Evolutionary conservation across 1,140 invertebrate genomes (phyloP).

Genomic region (Drosophila grimshawi): DNA sequence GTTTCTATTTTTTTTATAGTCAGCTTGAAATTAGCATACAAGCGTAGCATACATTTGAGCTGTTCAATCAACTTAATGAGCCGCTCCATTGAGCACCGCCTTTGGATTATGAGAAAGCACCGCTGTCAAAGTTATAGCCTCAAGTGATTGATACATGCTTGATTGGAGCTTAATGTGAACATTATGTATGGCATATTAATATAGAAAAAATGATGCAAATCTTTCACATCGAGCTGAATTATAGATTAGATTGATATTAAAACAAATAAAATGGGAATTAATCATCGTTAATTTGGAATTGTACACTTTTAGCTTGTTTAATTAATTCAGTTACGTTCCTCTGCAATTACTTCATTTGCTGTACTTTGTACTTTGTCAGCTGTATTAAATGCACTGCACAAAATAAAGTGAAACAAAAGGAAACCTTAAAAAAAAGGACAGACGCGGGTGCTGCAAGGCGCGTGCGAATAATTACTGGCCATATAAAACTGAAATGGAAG

Average conservation of each 20-base stretch:
- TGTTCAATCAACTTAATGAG: conserved; percentile 79
- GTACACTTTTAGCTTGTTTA: background rate
- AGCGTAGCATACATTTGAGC: conserved; percentile 56
- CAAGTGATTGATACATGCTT: background rate
- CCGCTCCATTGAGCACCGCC: conserved; percentile 62
- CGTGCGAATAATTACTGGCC: conserved; percentile 80
- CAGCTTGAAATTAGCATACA: conserved; percentile 74
- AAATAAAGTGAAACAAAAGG: conserved; percentile 28
- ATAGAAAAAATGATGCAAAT: background rate
- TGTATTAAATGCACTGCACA: conserved; percentile 60
- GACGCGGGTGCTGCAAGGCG: conserved; percentile 51
- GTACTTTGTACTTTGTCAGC: background rate
- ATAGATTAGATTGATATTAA: no score
- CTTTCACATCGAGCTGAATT: background rate
- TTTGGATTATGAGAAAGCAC: conserved; percentile 57
- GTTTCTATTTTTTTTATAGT: conserved; percentile 17
- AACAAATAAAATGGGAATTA: background rate
- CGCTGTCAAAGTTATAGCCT: background rate
- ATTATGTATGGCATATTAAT: conserved; percentile 3
- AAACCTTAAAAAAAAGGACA: conserved; percentile 17
- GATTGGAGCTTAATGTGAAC: conserved; percentile 14
- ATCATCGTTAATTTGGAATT: background rate
- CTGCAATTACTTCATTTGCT: background rate
- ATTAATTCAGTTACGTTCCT: background rate
- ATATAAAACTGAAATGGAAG: conserved; percentile 72